Evolutionary conservation across 1,140 invertebrate species (phyloP).

Genomic region (Neelides sp.): DNA sequence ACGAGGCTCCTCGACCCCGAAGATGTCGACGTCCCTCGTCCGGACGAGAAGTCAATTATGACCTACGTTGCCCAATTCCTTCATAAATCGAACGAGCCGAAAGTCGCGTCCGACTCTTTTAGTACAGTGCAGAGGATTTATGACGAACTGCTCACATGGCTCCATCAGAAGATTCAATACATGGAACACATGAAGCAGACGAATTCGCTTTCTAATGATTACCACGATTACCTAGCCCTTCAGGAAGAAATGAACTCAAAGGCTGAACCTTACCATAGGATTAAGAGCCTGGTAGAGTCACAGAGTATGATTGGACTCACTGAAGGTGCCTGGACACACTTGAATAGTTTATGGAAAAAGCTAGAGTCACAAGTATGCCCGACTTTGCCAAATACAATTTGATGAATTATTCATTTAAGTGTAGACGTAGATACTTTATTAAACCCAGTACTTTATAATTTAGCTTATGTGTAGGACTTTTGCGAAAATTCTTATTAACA

Average conservation of each 20-base stretch:
- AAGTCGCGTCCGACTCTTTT: conserved; percentile 49
- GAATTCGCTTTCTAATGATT: conserved; percentile 48
- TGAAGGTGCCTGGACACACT: conserved; percentile 61
- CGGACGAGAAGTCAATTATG: conserved; percentile 98
- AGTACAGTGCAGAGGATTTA: conserved; percentile 65
- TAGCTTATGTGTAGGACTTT: no score
- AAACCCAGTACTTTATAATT: no score
- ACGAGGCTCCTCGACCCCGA: conserved; percentile 84
- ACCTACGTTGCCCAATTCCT: conserved; percentile 98
- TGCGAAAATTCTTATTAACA: no score
- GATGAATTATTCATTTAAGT: no score
- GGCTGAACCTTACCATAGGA: conserved; percentile 51
- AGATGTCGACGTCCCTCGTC: conserved; percentile 92
- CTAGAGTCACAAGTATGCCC: conserved; percentile 51
- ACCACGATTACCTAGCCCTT: conserved; percentile 54
- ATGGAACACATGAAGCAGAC: conserved; percentile 54
- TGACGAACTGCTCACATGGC: conserved; percentile 63
- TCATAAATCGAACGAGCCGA: conserved; percentile 79
- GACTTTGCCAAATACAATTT: no score
- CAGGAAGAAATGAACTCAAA: conserved; percentile 58
- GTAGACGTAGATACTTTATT: no score
- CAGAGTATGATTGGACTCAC: conserved; percentile 64
- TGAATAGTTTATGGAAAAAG: conserved; percentile 61
- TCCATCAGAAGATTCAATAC: conserved; percentile 57
- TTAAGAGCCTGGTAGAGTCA: conserved; percentile 60